Evolutionary conservation across 1,140 invertebrate species (phyloP).

Genomic region (Caenorhabditis briggsae): DNA sequence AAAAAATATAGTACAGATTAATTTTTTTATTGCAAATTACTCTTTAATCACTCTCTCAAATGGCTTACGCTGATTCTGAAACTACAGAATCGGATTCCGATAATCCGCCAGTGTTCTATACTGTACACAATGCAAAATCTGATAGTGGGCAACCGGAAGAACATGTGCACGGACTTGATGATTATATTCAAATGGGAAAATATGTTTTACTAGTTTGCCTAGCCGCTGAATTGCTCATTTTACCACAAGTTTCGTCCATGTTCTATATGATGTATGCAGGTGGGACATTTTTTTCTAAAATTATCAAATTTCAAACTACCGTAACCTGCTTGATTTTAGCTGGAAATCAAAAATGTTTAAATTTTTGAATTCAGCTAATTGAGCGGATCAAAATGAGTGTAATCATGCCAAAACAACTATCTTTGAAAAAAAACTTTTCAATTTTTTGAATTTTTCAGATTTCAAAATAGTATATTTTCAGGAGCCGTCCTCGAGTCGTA

Average conservation of each 20-base stretch:
- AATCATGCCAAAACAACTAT: neutral
- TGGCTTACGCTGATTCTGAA: too few relatives aligned
- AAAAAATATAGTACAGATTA: too few relatives aligned
- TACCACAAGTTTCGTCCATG: constrained; percentile 55
- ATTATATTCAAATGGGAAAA: constrained; percentile 58
- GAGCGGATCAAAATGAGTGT: too few relatives aligned
- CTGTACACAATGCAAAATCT: too few relatives aligned
- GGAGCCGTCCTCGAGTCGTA: constrained; percentile 46
- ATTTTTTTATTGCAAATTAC: too few relatives aligned
- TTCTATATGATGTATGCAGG: constrained; percentile 64
- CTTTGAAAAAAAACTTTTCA: constrained; percentile 16
- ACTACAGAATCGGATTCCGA: too few relatives aligned
- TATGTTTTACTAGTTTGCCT: constrained; percentile 57
- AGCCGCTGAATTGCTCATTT: constrained; percentile 50
- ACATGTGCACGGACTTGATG: constrained; percentile 39
- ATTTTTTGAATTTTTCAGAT: too few relatives aligned
- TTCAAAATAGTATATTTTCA: neutral
- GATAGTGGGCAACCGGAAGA: neutral
- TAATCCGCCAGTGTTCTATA: too few relatives aligned
- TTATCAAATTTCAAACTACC: neutral
- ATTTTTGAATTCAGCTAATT: too few relatives aligned
- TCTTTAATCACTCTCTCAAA: too few relatives aligned
- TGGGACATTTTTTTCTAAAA: constrained; percentile 17
- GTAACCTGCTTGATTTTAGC: neutral
- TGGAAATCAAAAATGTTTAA: neutral